Conservation (phyloP, 2,888 invertebrate genomes). For the Himalopsyche tibetana region DNA sequence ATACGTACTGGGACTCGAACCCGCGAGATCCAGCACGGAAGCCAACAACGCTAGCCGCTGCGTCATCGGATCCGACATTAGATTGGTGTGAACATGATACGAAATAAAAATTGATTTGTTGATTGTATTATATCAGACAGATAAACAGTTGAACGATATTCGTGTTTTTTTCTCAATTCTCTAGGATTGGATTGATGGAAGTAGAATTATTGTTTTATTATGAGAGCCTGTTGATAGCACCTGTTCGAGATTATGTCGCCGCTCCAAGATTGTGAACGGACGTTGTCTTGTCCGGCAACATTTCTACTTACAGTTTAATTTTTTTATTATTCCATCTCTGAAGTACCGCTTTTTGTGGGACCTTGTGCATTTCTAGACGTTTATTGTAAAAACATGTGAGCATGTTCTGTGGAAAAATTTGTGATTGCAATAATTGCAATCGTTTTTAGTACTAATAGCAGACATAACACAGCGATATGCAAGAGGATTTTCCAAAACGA, state of each 20-base stretch:
- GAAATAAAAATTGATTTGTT: too few species aligned
- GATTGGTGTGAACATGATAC: too few species aligned
- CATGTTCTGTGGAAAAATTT: neutral
- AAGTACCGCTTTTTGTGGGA: conserved; percentile 46
- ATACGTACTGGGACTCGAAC: too few species aligned
- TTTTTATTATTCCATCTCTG: conserved; percentile 50
- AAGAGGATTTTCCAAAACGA: too few species aligned
- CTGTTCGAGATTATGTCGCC: conserved; percentile 17
- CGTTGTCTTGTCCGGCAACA: conserved; percentile 61
- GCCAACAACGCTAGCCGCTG: too few species aligned
- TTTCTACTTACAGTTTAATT: conserved; percentile 62
- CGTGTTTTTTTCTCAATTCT: too few species aligned
- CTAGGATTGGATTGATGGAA: neutral
- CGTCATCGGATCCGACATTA: too few species aligned
- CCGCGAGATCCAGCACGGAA: too few species aligned
- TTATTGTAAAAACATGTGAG: conserved; percentile 32
- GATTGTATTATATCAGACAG: too few species aligned
- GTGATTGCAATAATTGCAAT: neutral
- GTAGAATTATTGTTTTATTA: neutral
- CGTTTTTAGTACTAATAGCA: too few species aligned
- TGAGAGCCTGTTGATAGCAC: neutral
- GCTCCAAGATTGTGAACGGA: conserved; percentile 52
- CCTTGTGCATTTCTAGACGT: conserved; percentile 27
- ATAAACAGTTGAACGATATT: too few species aligned
- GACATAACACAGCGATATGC: neutral